Conservation (phyloP, 1,140 invertebrate genomes). For the Scaptodrosophila lebanonensis region DNA sequence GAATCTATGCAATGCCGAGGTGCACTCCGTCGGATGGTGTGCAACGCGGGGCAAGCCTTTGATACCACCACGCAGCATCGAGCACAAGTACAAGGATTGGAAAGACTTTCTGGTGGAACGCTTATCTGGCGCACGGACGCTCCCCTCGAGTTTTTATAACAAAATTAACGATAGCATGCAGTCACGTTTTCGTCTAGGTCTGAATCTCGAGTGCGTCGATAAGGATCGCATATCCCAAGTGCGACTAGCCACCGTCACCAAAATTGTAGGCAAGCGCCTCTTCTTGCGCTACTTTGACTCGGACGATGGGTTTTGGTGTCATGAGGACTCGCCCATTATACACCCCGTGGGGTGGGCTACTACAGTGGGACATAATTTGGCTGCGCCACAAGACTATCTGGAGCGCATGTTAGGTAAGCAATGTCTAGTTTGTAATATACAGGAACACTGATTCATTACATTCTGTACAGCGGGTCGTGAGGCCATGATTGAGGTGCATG, state of each 20-base stretch:
- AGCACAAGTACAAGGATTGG: slow-evolving; percentile 96
- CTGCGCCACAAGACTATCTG: slow-evolving; percentile 87
- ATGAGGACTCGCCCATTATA: slow-evolving; percentile 94
- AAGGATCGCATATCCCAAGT: slow-evolving; percentile 96
- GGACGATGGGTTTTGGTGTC: slow-evolving; percentile 95
- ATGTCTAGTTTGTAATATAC: no score
- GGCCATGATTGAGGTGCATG: slow-evolving; percentile 76
- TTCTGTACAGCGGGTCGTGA: slow-evolving; percentile 61
- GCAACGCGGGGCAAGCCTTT: slow-evolving; percentile 95
- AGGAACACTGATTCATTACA: background rate
- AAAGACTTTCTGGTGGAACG: slow-evolving; percentile 94
- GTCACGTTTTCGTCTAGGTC: slow-evolving; percentile 88
- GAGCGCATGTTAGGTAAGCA: slow-evolving; percentile 80
- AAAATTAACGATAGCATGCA: slow-evolving; percentile 91
- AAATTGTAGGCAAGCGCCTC: slow-evolving; percentile 93
- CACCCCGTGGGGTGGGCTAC: slow-evolving; percentile 97
- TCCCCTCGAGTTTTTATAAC: slow-evolving; percentile 93
- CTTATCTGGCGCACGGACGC: slow-evolving; percentile 93
- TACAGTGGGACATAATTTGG: slow-evolving; percentile 90
- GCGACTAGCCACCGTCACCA: slow-evolving; percentile 91
- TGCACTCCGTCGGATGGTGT: slow-evolving; percentile 98
- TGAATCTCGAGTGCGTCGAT: slow-evolving; percentile 95
- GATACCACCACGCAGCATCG: slow-evolving; percentile 93
- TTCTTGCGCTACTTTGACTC: slow-evolving; percentile 94
- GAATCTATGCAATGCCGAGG: slow-evolving; percentile 93